phyloP scores from a whole-genome alignment of 2,113 vertebrate species.

The Sander vitreus region DNA sequence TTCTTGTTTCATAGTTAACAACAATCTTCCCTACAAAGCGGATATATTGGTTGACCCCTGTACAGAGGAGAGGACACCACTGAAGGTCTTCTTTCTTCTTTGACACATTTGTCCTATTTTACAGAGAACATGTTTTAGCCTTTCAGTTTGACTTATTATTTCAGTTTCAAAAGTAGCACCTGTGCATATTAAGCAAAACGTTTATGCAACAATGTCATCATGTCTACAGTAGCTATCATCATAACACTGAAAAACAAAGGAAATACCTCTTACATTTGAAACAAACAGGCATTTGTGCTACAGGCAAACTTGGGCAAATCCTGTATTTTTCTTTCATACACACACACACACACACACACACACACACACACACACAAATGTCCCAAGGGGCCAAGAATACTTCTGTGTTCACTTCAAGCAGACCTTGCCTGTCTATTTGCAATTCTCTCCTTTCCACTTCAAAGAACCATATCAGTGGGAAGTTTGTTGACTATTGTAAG shows the following conservation, averaged over 20 bases:
- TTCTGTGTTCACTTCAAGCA: slow-evolving; percentile 49
- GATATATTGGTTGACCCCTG: background rate
- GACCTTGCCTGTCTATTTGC: slow-evolving; percentile 54
- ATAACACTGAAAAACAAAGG: background rate
- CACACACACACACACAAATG: background rate
- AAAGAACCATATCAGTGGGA: slow-evolving; percentile 58
- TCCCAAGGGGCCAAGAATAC: slow-evolving; percentile 55
- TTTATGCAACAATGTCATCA: slow-evolving; percentile 3
- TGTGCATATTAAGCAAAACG: background rate
- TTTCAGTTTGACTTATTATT: slow-evolving; percentile 5
- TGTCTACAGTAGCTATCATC: no score
- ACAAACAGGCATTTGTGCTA: slow-evolving; percentile 2
- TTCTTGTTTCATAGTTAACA: slow-evolving; percentile 9
- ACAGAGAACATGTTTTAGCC: background rate
- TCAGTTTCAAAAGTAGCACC: background rate
- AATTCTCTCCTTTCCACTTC: slow-evolving; percentile 57
- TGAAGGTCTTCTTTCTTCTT: slow-evolving; percentile 9
- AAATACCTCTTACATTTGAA: background rate
- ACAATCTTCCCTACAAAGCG: background rate
- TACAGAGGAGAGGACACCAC: background rate
- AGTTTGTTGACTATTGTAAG: slow-evolving; percentile 56
- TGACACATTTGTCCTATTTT: background rate
- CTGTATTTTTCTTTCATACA: background rate
- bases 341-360: background rate
- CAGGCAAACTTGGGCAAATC: background rate